Evolutionary conservation across 2,888 invertebrate species (phyloP), one percentile per base, ranked within the genome.

Genomic region (Sarcophaga carnaria): DNA sequence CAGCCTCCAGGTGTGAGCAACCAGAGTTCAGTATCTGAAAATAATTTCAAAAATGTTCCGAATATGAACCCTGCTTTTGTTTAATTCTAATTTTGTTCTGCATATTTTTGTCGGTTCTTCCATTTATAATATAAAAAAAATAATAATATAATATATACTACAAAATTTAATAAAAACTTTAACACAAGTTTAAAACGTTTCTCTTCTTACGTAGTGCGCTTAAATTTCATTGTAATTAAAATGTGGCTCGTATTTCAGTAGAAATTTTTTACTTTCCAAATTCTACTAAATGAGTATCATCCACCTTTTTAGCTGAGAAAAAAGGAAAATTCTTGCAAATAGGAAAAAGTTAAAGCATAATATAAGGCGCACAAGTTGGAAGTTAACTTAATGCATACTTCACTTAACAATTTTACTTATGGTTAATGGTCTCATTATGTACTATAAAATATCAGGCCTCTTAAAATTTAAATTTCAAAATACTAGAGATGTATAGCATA

Each of bases 391-490:
- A 69, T 20, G 12, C 12, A 47, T 12, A 62, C 62, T 62, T 69
- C 14, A 67, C 74, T 14, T 45, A 22, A 14, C 11, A 14, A 45
- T 47, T 74, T 62, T 20, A 20, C 17, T 71, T 27, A 27, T 71
- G 20, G 49, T 59, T 71, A 71, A 71, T 59, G 54, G 37, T 14
- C 54, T 54, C 54, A 54, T 54, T 54, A 54, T 54, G 54, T 54
- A 4, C 14, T 54, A 54, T 54, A 54, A 14, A 4, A 54, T 17
- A 54, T 17, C 54, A 17, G 12, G 54, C 14, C 1, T 54, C 54
- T 54, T 54, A 54, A 54, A 54, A 14, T 12, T 54, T 17, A 54
- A 54, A 54, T 17, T 54, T 54, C 17, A 3, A 54, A 12, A 14
- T 14, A 54, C 1, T 2, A 17, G 12, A 17, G 0, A 17, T 54